Conservation (phyloP, 2,797 vertebrate genomes). For the Parauchenoglanis punctatus region DNA sequence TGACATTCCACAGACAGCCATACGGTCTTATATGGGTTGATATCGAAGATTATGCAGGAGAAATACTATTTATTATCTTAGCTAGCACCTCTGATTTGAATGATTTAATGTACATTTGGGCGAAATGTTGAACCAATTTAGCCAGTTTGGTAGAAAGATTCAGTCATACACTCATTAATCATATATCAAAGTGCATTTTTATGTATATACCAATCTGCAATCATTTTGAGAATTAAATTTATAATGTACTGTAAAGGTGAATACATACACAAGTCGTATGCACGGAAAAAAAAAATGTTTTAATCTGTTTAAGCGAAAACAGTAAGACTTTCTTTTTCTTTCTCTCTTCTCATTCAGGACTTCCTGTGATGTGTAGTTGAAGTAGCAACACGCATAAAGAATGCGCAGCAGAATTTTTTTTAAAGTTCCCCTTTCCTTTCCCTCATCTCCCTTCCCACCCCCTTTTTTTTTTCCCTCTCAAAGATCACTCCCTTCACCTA, state of each 20-base stretch:
- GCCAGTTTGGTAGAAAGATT: not conserved
- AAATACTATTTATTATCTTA: slow-evolving; percentile 30
- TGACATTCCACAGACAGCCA: slow-evolving; percentile 12
- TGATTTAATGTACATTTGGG: not conserved
- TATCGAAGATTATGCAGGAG: slow-evolving; percentile 13
- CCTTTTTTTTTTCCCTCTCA: slow-evolving; percentile 24
- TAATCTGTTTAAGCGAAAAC: slow-evolving; percentile 63
- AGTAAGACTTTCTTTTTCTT: slow-evolving; percentile 68
- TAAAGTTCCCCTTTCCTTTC: slow-evolving; percentile 24
- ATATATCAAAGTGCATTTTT: slow-evolving; percentile 68
- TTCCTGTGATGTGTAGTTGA: slow-evolving; percentile 73
- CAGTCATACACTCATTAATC: slow-evolving; percentile 21
- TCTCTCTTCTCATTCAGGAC: slow-evolving; percentile 69
- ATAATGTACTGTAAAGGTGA: slow-evolving; percentile 55
- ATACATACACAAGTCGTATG: slow-evolving; percentile 50
- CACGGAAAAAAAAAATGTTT: slow-evolving; percentile 61
- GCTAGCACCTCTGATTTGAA: not conserved
- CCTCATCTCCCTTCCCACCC: slow-evolving; percentile 4
- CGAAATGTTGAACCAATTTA: not conserved
- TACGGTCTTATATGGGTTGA: slow-evolving; percentile 11
- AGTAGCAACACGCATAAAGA: slow-evolving; percentile 68
- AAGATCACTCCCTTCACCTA: slow-evolving; percentile 59
- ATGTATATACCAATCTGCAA: slow-evolving; percentile 54
- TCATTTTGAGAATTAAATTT: slow-evolving; percentile 59
- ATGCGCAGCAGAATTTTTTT: slow-evolving; percentile 59